Conservation (phyloP, 2,888 invertebrate species). For the Drosophila kuntzei region DNA sequence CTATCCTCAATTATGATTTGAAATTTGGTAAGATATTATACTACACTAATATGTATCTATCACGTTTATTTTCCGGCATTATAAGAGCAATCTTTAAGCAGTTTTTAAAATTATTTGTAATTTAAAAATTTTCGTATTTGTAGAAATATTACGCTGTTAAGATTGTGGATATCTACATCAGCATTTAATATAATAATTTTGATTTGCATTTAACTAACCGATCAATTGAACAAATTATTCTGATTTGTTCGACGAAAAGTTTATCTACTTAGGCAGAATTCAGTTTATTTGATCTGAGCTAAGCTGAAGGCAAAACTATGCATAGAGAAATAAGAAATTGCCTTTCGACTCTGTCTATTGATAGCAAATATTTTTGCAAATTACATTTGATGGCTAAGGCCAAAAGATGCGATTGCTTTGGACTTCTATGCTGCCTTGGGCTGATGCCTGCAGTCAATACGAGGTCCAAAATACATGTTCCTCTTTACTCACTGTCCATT, state of each 20-base stretch:
- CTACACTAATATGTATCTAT: too few species aligned
- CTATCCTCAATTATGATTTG: too few species aligned
- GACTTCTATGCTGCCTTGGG: background rate
- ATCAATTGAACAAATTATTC: slow-evolving; percentile 3
- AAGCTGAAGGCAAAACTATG: slow-evolving; percentile 15
- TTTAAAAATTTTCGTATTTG: too few species aligned
- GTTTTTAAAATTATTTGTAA: too few species aligned
- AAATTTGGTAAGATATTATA: too few species aligned
- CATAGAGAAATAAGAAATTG: slow-evolving; percentile 13
- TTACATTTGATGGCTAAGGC: slow-evolving; percentile 62
- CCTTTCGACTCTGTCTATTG: slow-evolving; percentile 48
- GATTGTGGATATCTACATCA: background rate
- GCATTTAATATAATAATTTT: background rate
- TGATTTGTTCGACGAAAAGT: background rate
- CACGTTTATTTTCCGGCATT: too few species aligned
- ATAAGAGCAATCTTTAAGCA: too few species aligned
- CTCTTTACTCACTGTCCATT: slow-evolving; percentile 27
- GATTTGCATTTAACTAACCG: background rate
- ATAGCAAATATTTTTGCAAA: slow-evolving; percentile 77
- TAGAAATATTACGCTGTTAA: too few species aligned
- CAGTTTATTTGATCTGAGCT: background rate
- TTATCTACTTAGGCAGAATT: slow-evolving; percentile 22
- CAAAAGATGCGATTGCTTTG: slow-evolving; percentile 49
- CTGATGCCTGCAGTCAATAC: slow-evolving; percentile 8
- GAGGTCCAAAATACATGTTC: slow-evolving; percentile 10